Evolutionary conservation across 2,888 invertebrate species (phyloP), one percentile per base, ranked within the genome.

Genomic region (Netelia melanura): DNA sequence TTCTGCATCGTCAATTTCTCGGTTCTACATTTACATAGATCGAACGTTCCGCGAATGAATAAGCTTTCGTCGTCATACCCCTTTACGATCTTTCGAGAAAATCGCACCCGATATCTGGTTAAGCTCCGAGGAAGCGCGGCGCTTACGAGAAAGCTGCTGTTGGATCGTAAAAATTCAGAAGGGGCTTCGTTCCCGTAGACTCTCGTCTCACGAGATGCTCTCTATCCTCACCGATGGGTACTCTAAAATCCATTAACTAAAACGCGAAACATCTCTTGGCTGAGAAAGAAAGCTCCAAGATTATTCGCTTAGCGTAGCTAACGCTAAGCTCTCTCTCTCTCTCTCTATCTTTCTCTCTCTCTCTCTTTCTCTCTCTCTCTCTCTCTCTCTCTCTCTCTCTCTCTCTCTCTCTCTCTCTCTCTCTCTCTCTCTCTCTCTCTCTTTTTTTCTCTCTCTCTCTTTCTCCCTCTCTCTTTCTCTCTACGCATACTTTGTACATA

Each of bases 201-300:
- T 81, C 81, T 81, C 58, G 17, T 58, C 56, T 56, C 54, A 56
- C 68, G 64, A 64, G 64, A 71, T 71, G n/a, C 62, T n/a, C 38
- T 71, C 65, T 74, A 23, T 44, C 56, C 81, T 48, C 62, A 67
- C 67, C 64, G 30, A 30, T 3, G 71, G 87, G 89, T 90, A 91
- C 89, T 91, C 90, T 91, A 90, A 91, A 91, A 91, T 90, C 90
- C 91, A 91, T 91, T 91, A 91, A 88, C 88, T 78, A 76, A n/a
- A 67, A 83, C 84, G 77, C 44, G 75, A 84, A 80, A 75, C 81
- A 65, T 61, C 81, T 70, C 67, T 67, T 52, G 44, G 48, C 75
- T 67, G 81, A 71, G 78, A 81, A 86, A 81, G 78, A 86, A 76
- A 86, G 75, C 79, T 79, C 52, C 75, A 61, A 79, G 85, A 76